phyloP scores from a whole-genome alignment of 2,888 invertebrate species.

The Tiliacea aurago region DNA sequence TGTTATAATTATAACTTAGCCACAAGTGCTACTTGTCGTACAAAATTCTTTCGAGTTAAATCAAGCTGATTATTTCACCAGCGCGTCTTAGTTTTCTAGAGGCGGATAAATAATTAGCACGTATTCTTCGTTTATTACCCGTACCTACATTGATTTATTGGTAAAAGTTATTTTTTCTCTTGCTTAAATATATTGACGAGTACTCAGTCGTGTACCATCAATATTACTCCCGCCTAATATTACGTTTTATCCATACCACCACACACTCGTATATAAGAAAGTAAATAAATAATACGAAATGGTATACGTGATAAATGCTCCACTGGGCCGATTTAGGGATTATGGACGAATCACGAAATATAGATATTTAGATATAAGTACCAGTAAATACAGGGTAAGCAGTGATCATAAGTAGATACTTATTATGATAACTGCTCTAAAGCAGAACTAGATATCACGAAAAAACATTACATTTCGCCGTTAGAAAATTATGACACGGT shows the following conservation, averaged over 20 bases:
- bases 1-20: no score
- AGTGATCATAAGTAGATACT: slow-evolving; percentile 1
- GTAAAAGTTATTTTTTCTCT: background rate
- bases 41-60: background rate
- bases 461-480: background rate
- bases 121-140: no score
- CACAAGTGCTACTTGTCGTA: no score
- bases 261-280: slow-evolving; percentile 32
- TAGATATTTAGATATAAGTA: slow-evolving; percentile 35
- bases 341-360: slow-evolving; percentile 48
- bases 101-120: background rate
- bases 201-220: slow-evolving; percentile 12
- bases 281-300: slow-evolving; percentile 55
- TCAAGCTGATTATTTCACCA: background rate
- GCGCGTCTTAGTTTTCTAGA: background rate
- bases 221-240: slow-evolving; percentile 28
- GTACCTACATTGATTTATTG: no score
- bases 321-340: slow-evolving; percentile 51
- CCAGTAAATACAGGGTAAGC: slow-evolving; percentile 30
- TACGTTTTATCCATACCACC: slow-evolving; percentile 29
- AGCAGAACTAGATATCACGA: background rate
- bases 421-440: background rate
- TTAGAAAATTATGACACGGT: background rate
- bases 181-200: background rate
- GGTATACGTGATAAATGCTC: slow-evolving; percentile 59